Conservation (phyloP, 2,888 invertebrate genomes). For the Nomada flava region DNA sequence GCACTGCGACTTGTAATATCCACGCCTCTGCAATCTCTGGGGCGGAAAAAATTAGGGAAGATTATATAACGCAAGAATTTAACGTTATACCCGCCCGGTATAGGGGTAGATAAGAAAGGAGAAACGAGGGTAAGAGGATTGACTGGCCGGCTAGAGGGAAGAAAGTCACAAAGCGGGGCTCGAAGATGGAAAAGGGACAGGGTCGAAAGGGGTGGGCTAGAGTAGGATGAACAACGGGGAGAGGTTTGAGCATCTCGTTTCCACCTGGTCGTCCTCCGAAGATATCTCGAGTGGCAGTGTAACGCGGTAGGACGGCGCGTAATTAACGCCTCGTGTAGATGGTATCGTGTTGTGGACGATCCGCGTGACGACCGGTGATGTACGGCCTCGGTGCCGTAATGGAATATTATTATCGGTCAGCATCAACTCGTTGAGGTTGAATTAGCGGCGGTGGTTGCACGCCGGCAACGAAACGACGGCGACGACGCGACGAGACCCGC, state of each 20-base stretch:
- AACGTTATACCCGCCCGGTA: background rate
- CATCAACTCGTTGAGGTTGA: conserved; percentile 80
- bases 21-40: background rate
- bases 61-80: conserved; percentile 17
- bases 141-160: background rate
- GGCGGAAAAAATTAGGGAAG: background rate
- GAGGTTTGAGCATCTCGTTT: conserved; percentile 17
- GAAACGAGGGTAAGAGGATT: background rate
- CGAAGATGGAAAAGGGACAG: background rate
- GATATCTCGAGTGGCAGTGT: conserved; percentile 81
- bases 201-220: background rate
- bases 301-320: conserved; percentile 83
- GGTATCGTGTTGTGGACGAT: conserved; percentile 77
- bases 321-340: conserved; percentile 84
- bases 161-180: background rate
- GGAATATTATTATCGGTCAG: conserved; percentile 84
- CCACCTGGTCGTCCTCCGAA: conserved; percentile 37
- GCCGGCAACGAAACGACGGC: conserved; percentile 32
- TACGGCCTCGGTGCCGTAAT: conserved; percentile 81
- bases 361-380: conserved; percentile 82
- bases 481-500: background rate
- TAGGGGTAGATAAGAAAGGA: background rate
- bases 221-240: conserved; percentile 3
- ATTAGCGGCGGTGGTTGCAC: conserved; percentile 68
- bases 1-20: too few relatives aligned